phyloP scores from a whole-genome alignment of 1,140 invertebrate genomes.

The Megalonaias nervosa region DNA sequence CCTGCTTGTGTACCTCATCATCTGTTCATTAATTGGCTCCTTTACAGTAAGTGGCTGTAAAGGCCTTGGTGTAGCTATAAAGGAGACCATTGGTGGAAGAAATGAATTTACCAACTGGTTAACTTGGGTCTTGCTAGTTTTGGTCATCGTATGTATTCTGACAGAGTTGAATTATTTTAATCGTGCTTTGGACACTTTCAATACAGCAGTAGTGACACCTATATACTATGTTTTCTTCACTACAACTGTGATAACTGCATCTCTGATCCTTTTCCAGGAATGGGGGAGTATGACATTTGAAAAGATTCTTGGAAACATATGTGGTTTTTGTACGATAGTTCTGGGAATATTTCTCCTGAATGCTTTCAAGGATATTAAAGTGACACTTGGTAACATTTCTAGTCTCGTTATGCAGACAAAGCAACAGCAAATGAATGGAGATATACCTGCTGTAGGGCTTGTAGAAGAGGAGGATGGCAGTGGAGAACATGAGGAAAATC shows the following conservation, averaged over 20 bases:
- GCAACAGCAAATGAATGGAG: no score
- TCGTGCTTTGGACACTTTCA: slow-evolving; percentile 90
- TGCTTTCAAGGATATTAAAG: slow-evolving; percentile 88
- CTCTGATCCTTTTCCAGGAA: slow-evolving; percentile 78
- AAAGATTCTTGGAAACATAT: slow-evolving; percentile 88
- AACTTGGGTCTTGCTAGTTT: slow-evolving; percentile 85
- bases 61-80: slow-evolving; percentile 91
- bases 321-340: slow-evolving; percentile 92
- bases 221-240: slow-evolving; percentile 99
- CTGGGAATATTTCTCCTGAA: slow-evolving; percentile 92
- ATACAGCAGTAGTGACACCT: slow-evolving; percentile 95
- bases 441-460: no score
- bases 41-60: slow-evolving; percentile 97
- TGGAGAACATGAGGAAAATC: no score
- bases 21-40: slow-evolving; percentile 94
- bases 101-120: slow-evolving; percentile 74
- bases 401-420: slow-evolving; percentile 5
- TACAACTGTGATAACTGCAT: slow-evolving; percentile 91
- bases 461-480: no score
- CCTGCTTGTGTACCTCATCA: slow-evolving; percentile 87
- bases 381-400: slow-evolving; percentile 76
- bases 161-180: slow-evolving; percentile 97
- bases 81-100: slow-evolving; percentile 80
- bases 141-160: slow-evolving; percentile 81
- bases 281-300: slow-evolving; percentile 83